A percentile compares a stretch with the other conserved stretches of the same genome.
These are phyloP conservation scores for Clytia hemisphaerica DNA, from an alignment of 30 jellyfish, hydroid and myxozoan genomes.

Conservation along the genomic window DNA sequence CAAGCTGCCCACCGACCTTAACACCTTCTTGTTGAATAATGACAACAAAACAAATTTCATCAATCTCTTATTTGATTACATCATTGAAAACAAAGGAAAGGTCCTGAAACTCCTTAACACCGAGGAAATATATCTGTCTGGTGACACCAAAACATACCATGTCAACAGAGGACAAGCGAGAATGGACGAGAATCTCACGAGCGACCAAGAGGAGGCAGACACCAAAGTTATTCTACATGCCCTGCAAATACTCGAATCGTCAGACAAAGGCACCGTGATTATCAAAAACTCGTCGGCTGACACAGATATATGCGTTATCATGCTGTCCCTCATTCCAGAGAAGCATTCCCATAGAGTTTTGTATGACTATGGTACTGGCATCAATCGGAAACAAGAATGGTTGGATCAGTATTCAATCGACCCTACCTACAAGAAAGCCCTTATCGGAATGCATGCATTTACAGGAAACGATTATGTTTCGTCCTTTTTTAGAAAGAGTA, in stretches of 20 bases:
- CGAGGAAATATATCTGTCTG: background rate
- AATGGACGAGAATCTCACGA: no score
- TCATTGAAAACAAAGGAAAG: background rate
- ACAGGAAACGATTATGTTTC: no score
- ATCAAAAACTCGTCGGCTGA: conserved; percentile 12
- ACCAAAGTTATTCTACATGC: conserved; percentile 43
- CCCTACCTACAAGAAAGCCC: background rate
- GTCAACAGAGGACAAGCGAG: no score
- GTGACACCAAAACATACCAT: no score
- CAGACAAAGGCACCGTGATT: conserved; percentile 7
- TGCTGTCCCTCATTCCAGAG: background rate
- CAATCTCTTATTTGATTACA: background rate
- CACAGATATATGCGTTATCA: conserved; percentile 17
- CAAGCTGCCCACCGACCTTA: background rate
- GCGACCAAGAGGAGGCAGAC: conserved; percentile 54
- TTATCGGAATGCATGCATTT: conserved; percentile 50
- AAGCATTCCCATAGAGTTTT: conserved; percentile 11
- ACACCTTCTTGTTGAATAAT: background rate
- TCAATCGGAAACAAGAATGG: background rate
- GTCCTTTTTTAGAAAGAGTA: conserved; percentile 43
- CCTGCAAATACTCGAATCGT: conserved; percentile 14
- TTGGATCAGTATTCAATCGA: background rate
- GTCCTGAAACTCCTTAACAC: background rate
- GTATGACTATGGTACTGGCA: conserved; percentile 24
- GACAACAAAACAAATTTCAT: background rate